Evolutionary conservation across 92 coral and sea anemone species (phyloP).

Genomic region (Heliopora coerulea): DNA sequence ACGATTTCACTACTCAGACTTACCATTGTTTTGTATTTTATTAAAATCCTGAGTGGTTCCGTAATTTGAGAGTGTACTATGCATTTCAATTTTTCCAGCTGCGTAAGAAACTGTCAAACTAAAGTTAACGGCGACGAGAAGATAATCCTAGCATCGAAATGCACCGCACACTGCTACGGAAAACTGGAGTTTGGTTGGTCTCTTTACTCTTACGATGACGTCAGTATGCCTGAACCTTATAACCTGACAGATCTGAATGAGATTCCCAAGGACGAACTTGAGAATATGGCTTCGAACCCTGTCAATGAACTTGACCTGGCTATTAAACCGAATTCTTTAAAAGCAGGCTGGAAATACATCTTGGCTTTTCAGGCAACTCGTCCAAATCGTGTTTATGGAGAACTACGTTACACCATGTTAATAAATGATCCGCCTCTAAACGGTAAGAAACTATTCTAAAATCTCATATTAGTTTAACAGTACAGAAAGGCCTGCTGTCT

Average conservation of each 20-base stretch:
- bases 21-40: no score
- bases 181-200: slow-evolving; percentile 62
- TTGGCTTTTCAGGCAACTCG: slow-evolving; percentile 59
- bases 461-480: no score
- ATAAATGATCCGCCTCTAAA: slow-evolving; percentile 70
- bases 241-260: slow-evolving; percentile 37
- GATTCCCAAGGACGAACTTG: slow-evolving; percentile 24
- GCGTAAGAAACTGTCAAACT: slow-evolving; percentile 54
- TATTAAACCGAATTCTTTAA: slow-evolving; percentile 28
- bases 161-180: slow-evolving; percentile 56
- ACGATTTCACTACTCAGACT: no score
- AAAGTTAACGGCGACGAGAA: slow-evolving; percentile 68
- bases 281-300: slow-evolving; percentile 44
- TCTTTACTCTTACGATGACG: slow-evolving; percentile 31
- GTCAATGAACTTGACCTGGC: slow-evolving; percentile 56
- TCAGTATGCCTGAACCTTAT: slow-evolving; percentile 18
- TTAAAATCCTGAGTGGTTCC: no score
- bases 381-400: slow-evolving; percentile 61
- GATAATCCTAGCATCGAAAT: slow-evolving; percentile 48
- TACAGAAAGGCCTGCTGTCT: no score
- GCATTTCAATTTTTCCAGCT: no score
- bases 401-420: slow-evolving; percentile 49
- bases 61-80: no score
- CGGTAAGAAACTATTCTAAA: no score
- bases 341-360: slow-evolving; percentile 41